Conservation (phyloP, 2,888 invertebrate genomes). For the Azorinus chamasolen region DNA sequence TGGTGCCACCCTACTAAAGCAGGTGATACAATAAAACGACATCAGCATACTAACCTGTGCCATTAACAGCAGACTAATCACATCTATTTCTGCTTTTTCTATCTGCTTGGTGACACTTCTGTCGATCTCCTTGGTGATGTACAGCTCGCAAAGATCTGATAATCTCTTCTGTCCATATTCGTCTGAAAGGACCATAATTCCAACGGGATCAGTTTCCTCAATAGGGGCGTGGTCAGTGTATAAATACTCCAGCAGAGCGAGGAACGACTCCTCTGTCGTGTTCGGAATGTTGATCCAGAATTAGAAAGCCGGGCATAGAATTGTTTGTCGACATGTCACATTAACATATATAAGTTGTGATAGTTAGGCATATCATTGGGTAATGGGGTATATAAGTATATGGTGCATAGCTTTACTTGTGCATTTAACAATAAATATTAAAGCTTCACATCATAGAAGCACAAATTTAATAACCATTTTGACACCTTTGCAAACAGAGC, state of each 20-base stretch:
- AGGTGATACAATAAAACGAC: background rate
- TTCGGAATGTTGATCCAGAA: slow-evolving; percentile 55
- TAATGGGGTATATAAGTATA: no score
- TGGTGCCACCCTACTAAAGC: background rate
- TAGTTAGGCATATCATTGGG: no score
- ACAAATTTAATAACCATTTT: no score
- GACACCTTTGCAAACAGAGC: no score
- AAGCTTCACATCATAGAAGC: no score
- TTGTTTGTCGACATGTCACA: no score
- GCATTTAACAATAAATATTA: no score
- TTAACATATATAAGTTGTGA: no score
- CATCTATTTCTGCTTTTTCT: slow-evolving; percentile 78
- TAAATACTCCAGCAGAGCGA: slow-evolving; percentile 79
- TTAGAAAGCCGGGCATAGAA: background rate
- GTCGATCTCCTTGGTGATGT: slow-evolving; percentile 81
- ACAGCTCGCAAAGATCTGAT: slow-evolving; percentile 80
- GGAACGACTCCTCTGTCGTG: slow-evolving; percentile 66
- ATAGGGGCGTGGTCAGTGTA: slow-evolving; percentile 82
- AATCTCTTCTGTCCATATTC: slow-evolving; percentile 75
- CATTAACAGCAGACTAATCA: slow-evolving; percentile 75
- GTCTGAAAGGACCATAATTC: slow-evolving; percentile 76
- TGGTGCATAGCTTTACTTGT: no score
- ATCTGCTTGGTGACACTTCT: slow-evolving; percentile 68
- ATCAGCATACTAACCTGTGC: slow-evolving; percentile 71
- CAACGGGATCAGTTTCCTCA: slow-evolving; percentile 76